Base-by-base conservation (phyloP, 2,888 invertebrate species). In the Mesorhabditis sp. region DNA sequence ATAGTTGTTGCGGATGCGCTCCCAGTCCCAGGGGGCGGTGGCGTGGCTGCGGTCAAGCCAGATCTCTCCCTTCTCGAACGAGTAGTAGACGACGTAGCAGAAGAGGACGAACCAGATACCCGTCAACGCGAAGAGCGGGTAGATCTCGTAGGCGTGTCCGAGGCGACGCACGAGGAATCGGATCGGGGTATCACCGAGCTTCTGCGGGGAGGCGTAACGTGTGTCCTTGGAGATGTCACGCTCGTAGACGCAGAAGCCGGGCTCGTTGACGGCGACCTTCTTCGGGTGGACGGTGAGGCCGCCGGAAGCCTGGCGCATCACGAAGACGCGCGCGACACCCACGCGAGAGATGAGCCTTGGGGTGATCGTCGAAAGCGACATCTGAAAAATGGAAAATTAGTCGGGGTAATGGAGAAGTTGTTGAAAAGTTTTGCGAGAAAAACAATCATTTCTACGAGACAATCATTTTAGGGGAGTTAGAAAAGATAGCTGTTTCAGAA, bases 11-110 rank as follows among this genome's bases (percentile, higher is more conserved):
- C 82, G 81, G 70, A 79, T 77, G 70, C 82, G 78, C 70, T 79
- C 79, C 82, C 82, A 82, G 74, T 83, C 82, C 82, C 82, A 82
- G 65, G 82, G 82, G 62, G 82, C 81, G 45, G 70, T 74, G 62
- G 72, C 66, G 73, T 80, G 76, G 75, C 78, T 13, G 78, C 83
- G 72, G 73, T 83, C 83, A 15, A 83, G 76, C 83, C 83, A 83
- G 69, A 83, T 75, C 69, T 83, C 83, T 62, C 73, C 68, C 74
- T 80, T 81, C 67, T 80, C 78, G 76, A 83, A 80, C 63, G 80
- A 81, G 70, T 76, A 74, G 68, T 71, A 83, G 43, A 76, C 76
- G 58, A 75, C 77, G 66, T 74, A 78, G 68, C 75, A 72, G 77
- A 81, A 82, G 45, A 81, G 74, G 65, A 75, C 69, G 69, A 73